Base-by-base conservation (phyloP, 1,140 invertebrate genomes). In the Limonius californicus region DNA sequence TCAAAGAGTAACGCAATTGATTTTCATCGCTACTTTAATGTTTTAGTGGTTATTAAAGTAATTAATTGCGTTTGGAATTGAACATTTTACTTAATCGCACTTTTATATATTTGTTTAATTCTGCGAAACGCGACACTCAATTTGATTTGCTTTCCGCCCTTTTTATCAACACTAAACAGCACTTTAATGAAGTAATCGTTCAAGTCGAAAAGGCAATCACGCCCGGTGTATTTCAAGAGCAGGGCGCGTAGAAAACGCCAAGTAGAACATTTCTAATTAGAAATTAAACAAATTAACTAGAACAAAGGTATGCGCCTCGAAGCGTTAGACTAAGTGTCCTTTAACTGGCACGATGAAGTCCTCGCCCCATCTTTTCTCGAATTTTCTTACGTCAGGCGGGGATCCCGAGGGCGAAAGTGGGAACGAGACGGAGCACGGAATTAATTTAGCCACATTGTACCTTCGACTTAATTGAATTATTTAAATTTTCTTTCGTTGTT, bases 391-490 rank as follows among this genome's bases (percentile, higher is more conserved):
- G 35, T 39, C 35, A 14, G n/a, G 2, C 35, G n/a, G n/a, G n/a
- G 8, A 39, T 39, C n/a, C 1, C 2, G n/a, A 9, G 7, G 35
- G 7, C n/a, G 8, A 39, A 39, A 12, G n/a, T 39, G n/a, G n/a
- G n/a, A 39, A n/a, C n/a, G 35, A 39, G 8, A 39, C 2, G n/a
- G 2, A 39, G n/a, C 2, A 39, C 11, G 2, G n/a, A 39, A 39
- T 9, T 39, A 39, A 39, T 39, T 39, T 39, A 2, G 8, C n/a
- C 35, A 12, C 35, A 14, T 14, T 39, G n/a, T 39, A 39, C 35
- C 35, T 39, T 39, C 35, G 35, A 39, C 35, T 39, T 50, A 50
- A 50, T 50, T 19, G 20, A 50, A 50, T 50, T 50, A 50, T 50
- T 50, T 50, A 50, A 50, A 50, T 21, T 50, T 50, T 21, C 20